phyloP scores from a whole-genome alignment of 64 coral and sea anemone genomes.

The Dendrophyllia cribrosa region DNA sequence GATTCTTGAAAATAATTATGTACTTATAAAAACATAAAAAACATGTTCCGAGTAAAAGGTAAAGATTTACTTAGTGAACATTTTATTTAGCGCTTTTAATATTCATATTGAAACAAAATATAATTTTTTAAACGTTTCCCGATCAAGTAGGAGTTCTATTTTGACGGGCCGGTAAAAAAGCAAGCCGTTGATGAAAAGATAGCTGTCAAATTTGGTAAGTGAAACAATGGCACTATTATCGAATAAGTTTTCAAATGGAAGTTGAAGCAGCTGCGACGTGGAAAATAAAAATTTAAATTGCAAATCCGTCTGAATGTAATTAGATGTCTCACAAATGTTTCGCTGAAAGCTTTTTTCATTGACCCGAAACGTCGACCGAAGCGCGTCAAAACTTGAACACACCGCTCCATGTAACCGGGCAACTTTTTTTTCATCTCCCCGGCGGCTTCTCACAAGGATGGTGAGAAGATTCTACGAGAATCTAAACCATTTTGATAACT shows the following conservation, averaged over 20 bases:
- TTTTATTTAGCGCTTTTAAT: too few relatives aligned
- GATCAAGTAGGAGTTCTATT: too few relatives aligned
- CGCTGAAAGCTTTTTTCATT: conserved; percentile 1
- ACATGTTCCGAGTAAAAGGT: too few relatives aligned
- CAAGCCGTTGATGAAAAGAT: not conserved
- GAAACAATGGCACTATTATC: not conserved
- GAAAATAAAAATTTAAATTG: conserved; percentile 40
- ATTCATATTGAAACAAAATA: too few relatives aligned
- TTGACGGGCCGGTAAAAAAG: too few relatives aligned
- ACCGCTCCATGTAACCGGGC: not conserved
- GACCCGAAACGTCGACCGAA: not conserved
- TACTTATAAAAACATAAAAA: too few relatives aligned
- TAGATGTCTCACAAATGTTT: conserved; percentile 10
- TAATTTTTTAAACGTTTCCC: too few relatives aligned
- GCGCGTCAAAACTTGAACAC: conserved; percentile 24
- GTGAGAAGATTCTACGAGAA: conserved; percentile 16
- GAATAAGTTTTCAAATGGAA: not conserved
- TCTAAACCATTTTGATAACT: not conserved
- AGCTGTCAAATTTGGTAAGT: not conserved
- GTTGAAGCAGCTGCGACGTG: conserved; percentile 40
- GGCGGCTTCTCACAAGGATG: not conserved
- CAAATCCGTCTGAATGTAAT: conserved; percentile 34
- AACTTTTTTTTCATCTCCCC: not conserved
- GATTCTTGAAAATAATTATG: too few relatives aligned
- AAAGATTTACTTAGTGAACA: too few relatives aligned